Base-by-base conservation (phyloP, 2,797 vertebrate species). In the Thalassophryne amazonica region DNA sequence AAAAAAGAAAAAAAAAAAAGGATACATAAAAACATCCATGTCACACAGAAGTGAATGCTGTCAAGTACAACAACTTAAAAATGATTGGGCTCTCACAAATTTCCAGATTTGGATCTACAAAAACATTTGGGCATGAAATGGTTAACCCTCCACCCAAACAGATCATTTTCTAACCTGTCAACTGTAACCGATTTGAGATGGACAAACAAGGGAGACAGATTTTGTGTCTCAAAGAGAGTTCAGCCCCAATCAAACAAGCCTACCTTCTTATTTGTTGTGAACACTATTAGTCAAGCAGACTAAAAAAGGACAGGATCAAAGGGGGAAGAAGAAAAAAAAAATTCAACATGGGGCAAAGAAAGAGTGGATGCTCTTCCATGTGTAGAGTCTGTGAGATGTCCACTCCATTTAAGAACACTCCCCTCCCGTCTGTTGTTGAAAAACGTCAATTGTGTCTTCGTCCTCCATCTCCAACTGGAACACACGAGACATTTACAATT, bases 361-460 rank as follows among this genome's bases (percentile, higher is more conserved):
- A 31, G 24, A 29, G 67, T 47, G 30, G 71, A 67, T 27, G 28
- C 66, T 76, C 58, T 64, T 59, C 56, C 47, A 49, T 64, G 70
- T 68, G 57, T 54, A 37, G 29, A 74, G 61, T 57, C 61, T 69
- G 35, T 46, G 57, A 25, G 22, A 50, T 13, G 6, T 8, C 55
- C 64, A 13, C 60, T 73, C 49, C 23, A 24, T 55, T 86, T 85
- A 88, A 58, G 76, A 91, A 54, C 72, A 76, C 3, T 16, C 28
- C 68, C 95, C 94, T 63, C 94, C 95, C 0, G 93, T 95, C 90
- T 98, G 95, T 91, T 96, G 93, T 65, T 97, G 95, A 89, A 95
- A 97, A 80, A 96, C 94, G 4, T 97, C 93, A 0, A 95, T 96
- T 41, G 90, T 96, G 88, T 97, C 95, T 67, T 96, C 89, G 0